Percentiles rank a stretch among this genome's conserved stretches.
phyloP scores from a whole-genome alignment of 1,140 invertebrate species.

The Solenopsis fugax region DNA sequence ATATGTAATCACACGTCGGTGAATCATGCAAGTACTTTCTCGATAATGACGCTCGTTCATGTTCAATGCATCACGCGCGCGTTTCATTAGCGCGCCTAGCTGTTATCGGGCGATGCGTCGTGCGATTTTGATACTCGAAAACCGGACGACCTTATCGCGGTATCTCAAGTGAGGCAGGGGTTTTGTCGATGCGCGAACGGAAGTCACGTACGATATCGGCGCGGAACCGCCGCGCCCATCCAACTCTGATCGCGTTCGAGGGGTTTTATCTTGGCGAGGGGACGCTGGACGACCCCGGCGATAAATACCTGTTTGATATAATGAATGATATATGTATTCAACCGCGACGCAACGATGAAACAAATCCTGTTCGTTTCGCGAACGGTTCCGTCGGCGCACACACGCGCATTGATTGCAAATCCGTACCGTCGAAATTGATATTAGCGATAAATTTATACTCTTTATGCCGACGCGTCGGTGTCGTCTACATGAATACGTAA shows the following conservation, averaged over 20 bases:
- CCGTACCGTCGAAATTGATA: conserved; percentile 68
- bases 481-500: conserved; percentile 18
- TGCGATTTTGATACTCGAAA: conserved; percentile 58
- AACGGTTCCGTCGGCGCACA: neutral
- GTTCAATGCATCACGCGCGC: neutral
- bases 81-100: conserved; percentile 44
- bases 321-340: conserved; percentile 68
- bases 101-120: conserved; percentile 41
- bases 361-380: conserved; percentile 73
- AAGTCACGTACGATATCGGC: conserved; percentile 74
- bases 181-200: conserved; percentile 57
- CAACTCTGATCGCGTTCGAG: conserved; percentile 40
- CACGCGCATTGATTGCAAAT: conserved; percentile 61
- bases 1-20: neutral
- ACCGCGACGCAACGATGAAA: conserved; percentile 52
- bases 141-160: conserved; percentile 70
- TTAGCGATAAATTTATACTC: conserved; percentile 67
- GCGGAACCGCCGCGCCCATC: conserved; percentile 52
- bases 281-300: conserved; percentile 63
- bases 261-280: conserved; percentile 74
- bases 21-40: conserved; percentile 31
- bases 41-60: conserved; percentile 38
- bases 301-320: conserved; percentile 76
- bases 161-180: conserved; percentile 61
- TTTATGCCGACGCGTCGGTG: neutral